A percentile compares a stretch with the other conserved stretches of the same genome.
Evolutionary conservation across 1,140 invertebrate genomes (phyloP).

Genomic region (Oncopodura yosiiana): DNA sequence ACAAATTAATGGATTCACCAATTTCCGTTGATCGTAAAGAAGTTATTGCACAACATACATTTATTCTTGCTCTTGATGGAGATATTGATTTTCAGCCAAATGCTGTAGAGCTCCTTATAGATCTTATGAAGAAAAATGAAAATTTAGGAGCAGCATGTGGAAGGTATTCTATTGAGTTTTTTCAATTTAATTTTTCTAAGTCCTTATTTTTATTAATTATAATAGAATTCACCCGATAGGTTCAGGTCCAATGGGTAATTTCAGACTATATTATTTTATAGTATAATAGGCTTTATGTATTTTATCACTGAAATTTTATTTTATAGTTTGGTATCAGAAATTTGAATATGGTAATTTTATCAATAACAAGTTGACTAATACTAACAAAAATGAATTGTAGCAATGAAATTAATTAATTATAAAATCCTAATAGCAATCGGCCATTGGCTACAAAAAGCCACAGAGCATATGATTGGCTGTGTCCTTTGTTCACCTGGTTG

Average conservation of each 20-base stretch:
- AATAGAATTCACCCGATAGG: constrained; percentile 47
- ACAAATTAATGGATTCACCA: constrained; percentile 44
- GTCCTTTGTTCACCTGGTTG: constrained; percentile 55
- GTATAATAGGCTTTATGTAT: not conserved
- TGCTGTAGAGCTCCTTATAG: constrained; percentile 45
- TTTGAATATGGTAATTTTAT: constrained; percentile 52
- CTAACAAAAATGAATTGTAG: too few relatives aligned
- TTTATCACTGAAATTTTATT: not conserved
- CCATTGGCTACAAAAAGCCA: constrained; percentile 59
- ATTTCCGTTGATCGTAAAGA: constrained; percentile 39
- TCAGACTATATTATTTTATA: not conserved
- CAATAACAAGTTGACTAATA: too few relatives aligned
- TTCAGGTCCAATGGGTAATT: constrained; percentile 36
- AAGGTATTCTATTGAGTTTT: too few relatives aligned
- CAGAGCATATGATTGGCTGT: constrained; percentile 57
- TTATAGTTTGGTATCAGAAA: constrained; percentile 55
- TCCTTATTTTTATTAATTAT: too few relatives aligned
- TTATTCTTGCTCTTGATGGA: constrained; percentile 47
- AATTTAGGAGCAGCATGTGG: constrained; percentile 50
- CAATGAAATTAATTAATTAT: not conserved
- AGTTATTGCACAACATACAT: constrained; percentile 47
- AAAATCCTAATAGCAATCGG: constrained; percentile 36
- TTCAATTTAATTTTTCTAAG: not conserved
- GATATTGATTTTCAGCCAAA: constrained; percentile 49
- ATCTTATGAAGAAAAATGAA: constrained; percentile 48